A percentile compares a stretch with the other conserved stretches of the same genome.
These are phyloP conservation scores for Opisthocomus hoazin DNA, from an alignment of 2,113 vertebrate genomes.

Conservation along the genomic window DNA sequence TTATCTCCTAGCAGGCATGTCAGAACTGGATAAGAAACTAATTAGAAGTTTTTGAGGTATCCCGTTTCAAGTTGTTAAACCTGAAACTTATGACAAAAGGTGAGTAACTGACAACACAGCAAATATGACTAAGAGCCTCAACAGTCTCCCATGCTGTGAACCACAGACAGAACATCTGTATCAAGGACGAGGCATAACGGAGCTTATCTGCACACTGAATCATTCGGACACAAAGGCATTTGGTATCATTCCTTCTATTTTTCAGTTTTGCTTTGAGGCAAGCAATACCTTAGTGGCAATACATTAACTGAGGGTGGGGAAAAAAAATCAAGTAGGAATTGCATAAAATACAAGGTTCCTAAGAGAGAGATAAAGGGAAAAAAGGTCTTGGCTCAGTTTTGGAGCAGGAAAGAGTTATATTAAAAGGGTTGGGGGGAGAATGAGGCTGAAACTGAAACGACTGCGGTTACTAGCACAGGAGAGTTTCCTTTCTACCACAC, in stretches of 20 bases:
- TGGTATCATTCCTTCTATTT: not conserved
- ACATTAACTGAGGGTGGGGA: not conserved
- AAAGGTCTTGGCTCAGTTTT: not conserved
- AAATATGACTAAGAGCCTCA: not conserved
- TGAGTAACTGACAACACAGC: not conserved
- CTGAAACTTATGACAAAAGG: not conserved
- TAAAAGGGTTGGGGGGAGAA: not conserved
- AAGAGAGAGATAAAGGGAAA: not conserved
- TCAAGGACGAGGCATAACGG: not conserved
- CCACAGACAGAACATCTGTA: not conserved
- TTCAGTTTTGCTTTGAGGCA: not conserved
- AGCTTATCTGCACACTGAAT: not conserved
- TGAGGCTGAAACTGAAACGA: constrained; percentile 10
- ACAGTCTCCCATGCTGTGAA: not conserved
- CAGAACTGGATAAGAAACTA: not conserved
- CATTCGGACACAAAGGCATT: not conserved
- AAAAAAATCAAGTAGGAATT: not conserved
- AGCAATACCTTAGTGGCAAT: not conserved
- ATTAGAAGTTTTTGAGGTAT: not conserved
- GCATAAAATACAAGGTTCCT: not conserved
- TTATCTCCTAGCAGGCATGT: not conserved
- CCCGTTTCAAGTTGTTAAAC: not conserved
- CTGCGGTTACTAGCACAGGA: not conserved
- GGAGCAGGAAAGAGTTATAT: not conserved
- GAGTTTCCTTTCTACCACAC: not conserved